Percentiles rank a stretch among this genome's conserved stretches.
phyloP scores from a whole-genome alignment of 2,113 vertebrate genomes.

The Neotoma lepida region DNA sequence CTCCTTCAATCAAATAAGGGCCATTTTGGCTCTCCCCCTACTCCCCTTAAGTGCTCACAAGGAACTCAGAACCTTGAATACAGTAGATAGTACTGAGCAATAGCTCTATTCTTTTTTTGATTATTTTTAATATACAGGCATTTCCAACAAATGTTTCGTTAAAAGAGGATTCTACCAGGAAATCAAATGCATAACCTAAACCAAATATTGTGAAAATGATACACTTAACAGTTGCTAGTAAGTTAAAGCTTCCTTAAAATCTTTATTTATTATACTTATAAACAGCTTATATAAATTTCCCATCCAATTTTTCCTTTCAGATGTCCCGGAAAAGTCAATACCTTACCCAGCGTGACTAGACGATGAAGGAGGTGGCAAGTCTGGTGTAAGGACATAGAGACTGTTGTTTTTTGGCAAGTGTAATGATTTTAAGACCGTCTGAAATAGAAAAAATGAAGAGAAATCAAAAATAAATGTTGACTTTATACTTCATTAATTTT shows the following conservation, averaged over 20 bases:
- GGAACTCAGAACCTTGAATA: not conserved
- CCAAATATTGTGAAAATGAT: conserved; percentile 52
- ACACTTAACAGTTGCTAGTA: conserved; percentile 1
- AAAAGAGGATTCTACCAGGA: conserved; percentile 21
- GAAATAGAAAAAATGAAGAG: conserved; percentile 63
- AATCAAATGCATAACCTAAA: conserved; percentile 47
- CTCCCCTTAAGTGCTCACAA: too few species aligned
- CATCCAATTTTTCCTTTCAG: conserved; percentile 48
- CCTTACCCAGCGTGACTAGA: conserved; percentile 95
- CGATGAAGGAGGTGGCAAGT: conserved; percentile 94
- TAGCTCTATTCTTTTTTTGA: not conserved
- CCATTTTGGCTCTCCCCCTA: not conserved
- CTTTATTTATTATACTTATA: conserved; percentile 38
- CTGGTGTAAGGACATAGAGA: conserved; percentile 98
- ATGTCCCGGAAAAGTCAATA: conserved; percentile 54
- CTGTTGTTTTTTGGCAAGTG: conserved; percentile 99
- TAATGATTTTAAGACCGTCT: conserved; percentile 96
- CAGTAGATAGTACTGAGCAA: not conserved
- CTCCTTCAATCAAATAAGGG: not conserved
- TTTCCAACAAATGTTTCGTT: conserved; percentile 50
- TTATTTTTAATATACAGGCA: conserved; percentile 3
- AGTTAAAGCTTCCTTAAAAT: conserved; percentile 24
- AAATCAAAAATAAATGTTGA: conserved; percentile 64
- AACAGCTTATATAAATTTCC: conserved; percentile 48
- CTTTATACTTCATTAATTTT: not conserved